phyloP scores from a whole-genome alignment of 2,888 invertebrate species.

The Standfussiana lucernea region DNA sequence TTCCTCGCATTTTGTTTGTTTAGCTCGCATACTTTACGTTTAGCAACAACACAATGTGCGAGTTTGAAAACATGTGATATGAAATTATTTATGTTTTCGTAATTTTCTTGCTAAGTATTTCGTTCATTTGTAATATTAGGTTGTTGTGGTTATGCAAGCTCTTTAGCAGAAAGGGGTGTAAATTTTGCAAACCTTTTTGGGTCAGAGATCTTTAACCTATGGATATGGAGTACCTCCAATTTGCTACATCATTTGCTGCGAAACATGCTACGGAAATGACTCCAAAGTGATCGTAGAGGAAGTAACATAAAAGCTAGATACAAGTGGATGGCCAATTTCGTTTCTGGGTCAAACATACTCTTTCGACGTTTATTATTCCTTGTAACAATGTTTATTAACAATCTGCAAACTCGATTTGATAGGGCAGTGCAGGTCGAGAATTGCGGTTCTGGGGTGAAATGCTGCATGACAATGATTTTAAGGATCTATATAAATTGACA shows the following conservation, averaged over 20 bases:
- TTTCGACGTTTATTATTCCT: slow-evolving; percentile 1
- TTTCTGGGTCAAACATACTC: slow-evolving; percentile 25
- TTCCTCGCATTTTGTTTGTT: slow-evolving; percentile 76
- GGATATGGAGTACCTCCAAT: not conserved
- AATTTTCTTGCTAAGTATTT: slow-evolving; percentile 4
- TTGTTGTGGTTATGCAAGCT: slow-evolving; percentile 16
- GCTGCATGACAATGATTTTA: not conserved
- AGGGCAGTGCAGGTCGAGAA: not conserved
- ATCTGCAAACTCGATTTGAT: not conserved
- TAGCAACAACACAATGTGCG: slow-evolving; percentile 49
- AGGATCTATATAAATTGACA: not conserved
- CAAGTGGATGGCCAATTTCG: slow-evolving; percentile 33
- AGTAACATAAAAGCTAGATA: slow-evolving; percentile 32
- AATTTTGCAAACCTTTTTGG: not conserved
- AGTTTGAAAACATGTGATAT: slow-evolving; percentile 25
- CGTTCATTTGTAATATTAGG: not conserved
- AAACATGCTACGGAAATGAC: slow-evolving; percentile 47
- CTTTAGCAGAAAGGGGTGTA: slow-evolving; percentile 11
- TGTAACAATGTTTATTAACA: slow-evolving; percentile 31
- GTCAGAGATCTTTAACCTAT: slow-evolving; percentile 18
- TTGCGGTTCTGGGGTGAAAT: slow-evolving; percentile 3
- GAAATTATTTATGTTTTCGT: slow-evolving; percentile 34
- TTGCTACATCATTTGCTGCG: slow-evolving; percentile 20
- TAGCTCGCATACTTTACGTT: slow-evolving; percentile 63
- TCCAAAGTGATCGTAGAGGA: slow-evolving; percentile 42